Evolutionary conservation across 2,888 invertebrate species (phyloP).

Genomic region (Dione vanillae): DNA sequence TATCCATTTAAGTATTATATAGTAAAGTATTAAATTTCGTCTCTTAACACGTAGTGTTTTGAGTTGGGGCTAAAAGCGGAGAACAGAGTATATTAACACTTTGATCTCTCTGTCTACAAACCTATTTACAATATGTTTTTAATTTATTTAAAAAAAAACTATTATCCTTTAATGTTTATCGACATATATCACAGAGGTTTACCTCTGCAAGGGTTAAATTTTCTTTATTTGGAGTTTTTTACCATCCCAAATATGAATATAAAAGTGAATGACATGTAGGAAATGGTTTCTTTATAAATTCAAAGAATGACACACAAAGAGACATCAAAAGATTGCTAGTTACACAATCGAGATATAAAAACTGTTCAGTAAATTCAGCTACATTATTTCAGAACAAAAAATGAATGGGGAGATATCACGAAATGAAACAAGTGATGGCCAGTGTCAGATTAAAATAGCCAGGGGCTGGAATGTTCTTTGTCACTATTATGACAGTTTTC

Average conservation of each 20-base stretch:
- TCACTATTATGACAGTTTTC: constrained; percentile 14
- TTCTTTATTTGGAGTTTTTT: not conserved
- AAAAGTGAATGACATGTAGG: not conserved
- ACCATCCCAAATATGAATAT: not conserved
- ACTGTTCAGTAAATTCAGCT: not conserved
- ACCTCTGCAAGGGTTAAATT: too few species aligned
- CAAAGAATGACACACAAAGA: not conserved
- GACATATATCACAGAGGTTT: too few species aligned
- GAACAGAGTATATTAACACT: too few species aligned
- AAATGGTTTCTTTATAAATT: not conserved
- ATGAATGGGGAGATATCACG: not conserved
- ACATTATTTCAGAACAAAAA: constrained; percentile 1
- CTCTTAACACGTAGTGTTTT: too few species aligned
- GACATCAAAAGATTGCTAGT: not conserved
- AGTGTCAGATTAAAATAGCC: constrained; percentile 28
- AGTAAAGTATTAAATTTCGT: too few species aligned
- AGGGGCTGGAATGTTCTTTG: constrained; percentile 18
- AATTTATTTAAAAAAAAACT: too few species aligned
- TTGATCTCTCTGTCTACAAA: too few species aligned
- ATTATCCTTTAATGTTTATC: too few species aligned
- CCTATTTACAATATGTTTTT: too few species aligned
- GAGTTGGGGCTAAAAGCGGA: too few species aligned
- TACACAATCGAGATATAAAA: constrained; percentile 15
- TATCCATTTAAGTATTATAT: too few species aligned
- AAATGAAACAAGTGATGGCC: constrained; percentile 26